Evolutionary conservation across 2,113 vertebrate genomes (phyloP).

Genomic region (Crotalus helleri): DNA sequence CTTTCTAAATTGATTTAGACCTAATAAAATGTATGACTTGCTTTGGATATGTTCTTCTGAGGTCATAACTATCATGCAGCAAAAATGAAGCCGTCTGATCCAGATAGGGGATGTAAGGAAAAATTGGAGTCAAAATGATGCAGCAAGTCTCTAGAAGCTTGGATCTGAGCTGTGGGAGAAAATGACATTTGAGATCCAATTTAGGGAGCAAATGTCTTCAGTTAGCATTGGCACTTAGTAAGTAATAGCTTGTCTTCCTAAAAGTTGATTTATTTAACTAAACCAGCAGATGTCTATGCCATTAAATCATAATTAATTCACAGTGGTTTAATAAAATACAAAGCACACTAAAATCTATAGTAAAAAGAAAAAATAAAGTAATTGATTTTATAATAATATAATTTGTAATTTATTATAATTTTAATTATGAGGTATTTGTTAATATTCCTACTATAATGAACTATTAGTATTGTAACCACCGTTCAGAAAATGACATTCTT

Average conservation of each 20-base stretch:
- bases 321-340: neutral
- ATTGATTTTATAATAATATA: neutral
- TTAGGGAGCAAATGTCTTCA: neutral
- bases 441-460: constrained; percentile 17
- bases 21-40: neutral
- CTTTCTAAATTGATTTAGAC: neutral
- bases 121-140: neutral
- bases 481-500: constrained; percentile 9
- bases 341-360: neutral
- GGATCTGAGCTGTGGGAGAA: neutral
- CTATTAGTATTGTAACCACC: constrained; percentile 27
- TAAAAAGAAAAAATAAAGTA: neutral
- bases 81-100: neutral
- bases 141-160: neutral
- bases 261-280: neutral
- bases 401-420: neutral
- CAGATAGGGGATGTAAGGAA: neutral
- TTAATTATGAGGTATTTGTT: constrained; percentile 33
- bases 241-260: neutral
- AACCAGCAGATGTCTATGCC: neutral
- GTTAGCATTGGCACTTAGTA: neutral
- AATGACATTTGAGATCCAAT: neutral
- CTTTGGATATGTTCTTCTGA: neutral
- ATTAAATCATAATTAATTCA: neutral
- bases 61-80: neutral